A percentile compares a stretch with the other conserved stretches of the same genome.
Conservation (phyloP, 2,113 vertebrate genomes). For the Pluvialis apricaria region DNA sequence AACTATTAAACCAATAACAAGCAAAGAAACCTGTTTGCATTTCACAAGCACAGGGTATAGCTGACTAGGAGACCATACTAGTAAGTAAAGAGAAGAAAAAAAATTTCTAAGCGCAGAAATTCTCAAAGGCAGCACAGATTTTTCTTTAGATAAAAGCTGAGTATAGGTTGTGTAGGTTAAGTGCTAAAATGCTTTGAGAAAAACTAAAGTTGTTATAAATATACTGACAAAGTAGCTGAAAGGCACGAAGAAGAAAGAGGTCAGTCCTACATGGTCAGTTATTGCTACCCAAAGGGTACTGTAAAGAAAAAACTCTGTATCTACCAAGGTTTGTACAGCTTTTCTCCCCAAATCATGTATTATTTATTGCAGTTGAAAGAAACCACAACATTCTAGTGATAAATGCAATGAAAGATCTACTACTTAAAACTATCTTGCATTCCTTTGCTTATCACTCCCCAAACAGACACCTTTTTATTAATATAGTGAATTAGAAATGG, state of each 20-base stretch:
- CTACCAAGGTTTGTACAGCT: not conserved
- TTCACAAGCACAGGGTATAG: not conserved
- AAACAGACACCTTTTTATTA: not conserved
- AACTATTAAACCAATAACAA: not conserved
- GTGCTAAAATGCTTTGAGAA: not conserved
- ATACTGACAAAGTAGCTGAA: slow-evolving; percentile 26
- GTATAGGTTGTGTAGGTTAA: not conserved
- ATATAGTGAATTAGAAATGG: not conserved
- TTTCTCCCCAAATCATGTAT: not conserved
- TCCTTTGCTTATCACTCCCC: not conserved
- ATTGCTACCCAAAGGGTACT: not conserved
- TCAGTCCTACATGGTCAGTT: not conserved
- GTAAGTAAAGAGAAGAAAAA: not conserved
- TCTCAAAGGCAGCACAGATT: not conserved
- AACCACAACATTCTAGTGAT: not conserved
- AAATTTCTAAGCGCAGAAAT: not conserved
- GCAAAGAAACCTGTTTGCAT: not conserved
- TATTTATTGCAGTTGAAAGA: not conserved
- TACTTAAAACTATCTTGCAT: not conserved
- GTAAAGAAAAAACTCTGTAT: not conserved
- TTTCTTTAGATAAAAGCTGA: not conserved
- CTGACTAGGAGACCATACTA: not conserved
- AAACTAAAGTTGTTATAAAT: not conserved
- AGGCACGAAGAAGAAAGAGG: slow-evolving; percentile 6
- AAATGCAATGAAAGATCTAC: not conserved